phyloP scores from a whole-genome alignment of 1,140 invertebrate genomes.

The Listronotus oregonensis region DNA sequence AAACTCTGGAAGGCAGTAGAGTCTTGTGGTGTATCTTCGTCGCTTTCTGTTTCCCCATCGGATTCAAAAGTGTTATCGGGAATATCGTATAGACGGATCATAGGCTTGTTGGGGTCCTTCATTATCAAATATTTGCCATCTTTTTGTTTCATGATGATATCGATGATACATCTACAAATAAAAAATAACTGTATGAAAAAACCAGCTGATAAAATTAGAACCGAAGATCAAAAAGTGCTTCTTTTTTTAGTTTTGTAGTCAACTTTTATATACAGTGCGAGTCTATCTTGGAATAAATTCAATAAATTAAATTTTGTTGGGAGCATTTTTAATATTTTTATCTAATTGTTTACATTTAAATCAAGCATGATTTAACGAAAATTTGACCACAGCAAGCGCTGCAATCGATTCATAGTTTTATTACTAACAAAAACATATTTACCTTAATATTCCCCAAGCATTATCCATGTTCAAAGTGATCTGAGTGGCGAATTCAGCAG shows the following conservation, averaged over 20 bases:
- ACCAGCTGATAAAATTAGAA: no score
- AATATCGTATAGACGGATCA: conserved; percentile 95
- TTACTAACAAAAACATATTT: no score
- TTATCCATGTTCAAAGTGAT: conserved; percentile 99
- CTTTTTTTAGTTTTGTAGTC: no score
- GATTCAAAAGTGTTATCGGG: conserved; percentile 98
- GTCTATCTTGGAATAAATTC: no score
- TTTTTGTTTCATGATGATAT: conserved; percentile 97
- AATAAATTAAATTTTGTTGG: no score
- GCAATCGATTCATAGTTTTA: no score
- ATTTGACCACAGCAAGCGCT: no score
- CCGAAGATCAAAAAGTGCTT: no score
- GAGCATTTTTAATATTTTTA: no score
- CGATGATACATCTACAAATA: conserved; percentile 80
- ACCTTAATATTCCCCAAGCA: conserved; percentile 96
- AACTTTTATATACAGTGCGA: no score
- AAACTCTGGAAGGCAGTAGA: conserved; percentile 52
- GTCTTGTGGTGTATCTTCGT: conserved; percentile 70
- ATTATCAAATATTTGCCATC: conserved; percentile 98
- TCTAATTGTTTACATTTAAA: no score
- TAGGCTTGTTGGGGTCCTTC: conserved; percentile 99
- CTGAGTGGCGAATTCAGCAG: conserved; percentile 97
- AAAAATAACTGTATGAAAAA: not conserved
- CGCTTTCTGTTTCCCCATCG: conserved; percentile 92
- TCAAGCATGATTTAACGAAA: no score